Base-by-base conservation (phyloP, 2,888 invertebrate species). In the Crossocerus cetratus region DNA sequence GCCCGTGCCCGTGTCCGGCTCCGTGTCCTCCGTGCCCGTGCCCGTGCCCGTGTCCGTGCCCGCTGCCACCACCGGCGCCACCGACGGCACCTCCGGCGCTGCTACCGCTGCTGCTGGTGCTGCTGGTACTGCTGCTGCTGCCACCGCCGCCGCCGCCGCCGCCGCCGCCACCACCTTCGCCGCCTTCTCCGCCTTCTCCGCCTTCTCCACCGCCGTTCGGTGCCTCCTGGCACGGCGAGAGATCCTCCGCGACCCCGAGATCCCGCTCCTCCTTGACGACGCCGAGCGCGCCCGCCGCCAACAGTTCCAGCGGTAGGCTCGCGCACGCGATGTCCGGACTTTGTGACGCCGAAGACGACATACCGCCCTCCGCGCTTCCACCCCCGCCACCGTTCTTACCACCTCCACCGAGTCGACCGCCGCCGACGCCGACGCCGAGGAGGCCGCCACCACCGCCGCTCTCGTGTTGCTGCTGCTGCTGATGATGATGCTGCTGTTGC, bases 61-160 rank as follows among this genome's bases (percentile, higher is more conserved):
- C 66, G 74, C 83, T 75, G 69, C 79, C 74, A 90, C 91, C 91
- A 91, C 92, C 73, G 69, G 81, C 77, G 75, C 85, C 81, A 73
- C 92, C 91, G 91, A 92, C 85, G 90, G 86, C 90, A 91, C 92
- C 92, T 91, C 91, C 91, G 74, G 83, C 70, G 76, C 92, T 70
- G 69, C 83, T 75, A 78, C 83, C 78, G 74, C 92, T 91, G 91
- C 92, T 85, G 90, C 84, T 90, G 91, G 92, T 91, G 91, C 89
- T 91, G 91, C 91, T 91, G 91, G 90, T 85, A 90, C 90, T 90
- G 87, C 91, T 63, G 18, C 81, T 76, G 65, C 78, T 77, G 90
- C 91, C 91, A 91, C 92, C 77, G 65, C 80, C 76, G 71, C 84
- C 91, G 65, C 81, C 69, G 72, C 82, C 76, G 65, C 80, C 77